A percentile compares a stretch with the other conserved stretches of the same genome.
These are phyloP conservation scores for Temnothorax ravouxi DNA, from an alignment of 2,888 invertebrate genomes.

Conservation along the genomic window DNA sequence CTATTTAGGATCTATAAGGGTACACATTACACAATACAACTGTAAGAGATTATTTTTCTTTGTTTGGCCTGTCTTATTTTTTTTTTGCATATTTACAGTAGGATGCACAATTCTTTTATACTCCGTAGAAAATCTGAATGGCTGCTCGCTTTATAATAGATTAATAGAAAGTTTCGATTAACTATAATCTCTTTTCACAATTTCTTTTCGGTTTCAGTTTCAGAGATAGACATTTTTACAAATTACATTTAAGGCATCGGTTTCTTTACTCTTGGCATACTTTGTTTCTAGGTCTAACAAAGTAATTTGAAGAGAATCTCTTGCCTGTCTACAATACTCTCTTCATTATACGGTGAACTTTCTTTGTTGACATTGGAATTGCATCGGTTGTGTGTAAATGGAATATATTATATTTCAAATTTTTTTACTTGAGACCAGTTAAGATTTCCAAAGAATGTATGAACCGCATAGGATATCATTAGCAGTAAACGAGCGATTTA, in stretches of 20 bases:
- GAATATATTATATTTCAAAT: slow-evolving; percentile 14
- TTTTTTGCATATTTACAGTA: slow-evolving; percentile 20
- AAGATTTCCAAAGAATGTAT: slow-evolving; percentile 16
- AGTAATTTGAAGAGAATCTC: slow-evolving; percentile 81
- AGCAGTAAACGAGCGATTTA: neutral
- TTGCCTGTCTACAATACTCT: slow-evolving; percentile 71
- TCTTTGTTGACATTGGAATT: slow-evolving; percentile 57
- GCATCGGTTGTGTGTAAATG: slow-evolving; percentile 33
- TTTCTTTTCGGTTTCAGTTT: slow-evolving; percentile 38
- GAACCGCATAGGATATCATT: slow-evolving; percentile 6
- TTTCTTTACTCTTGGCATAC: slow-evolving; percentile 67
- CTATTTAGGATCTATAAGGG: slow-evolving; percentile 68
- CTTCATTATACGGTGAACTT: slow-evolving; percentile 70
- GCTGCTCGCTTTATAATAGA: slow-evolving; percentile 21
- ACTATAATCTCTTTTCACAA: slow-evolving; percentile 17
- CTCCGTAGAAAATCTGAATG: slow-evolving; percentile 49
- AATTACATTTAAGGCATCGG: slow-evolving; percentile 8
- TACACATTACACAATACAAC: slow-evolving; percentile 59
- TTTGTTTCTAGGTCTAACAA: slow-evolving; percentile 83
- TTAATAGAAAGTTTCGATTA: slow-evolving; percentile 23
- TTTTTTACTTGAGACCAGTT: slow-evolving; percentile 19
- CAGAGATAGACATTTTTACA: slow-evolving; percentile 42
- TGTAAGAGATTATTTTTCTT: slow-evolving; percentile 66
- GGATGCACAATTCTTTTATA: slow-evolving; percentile 23
- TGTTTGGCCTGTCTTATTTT: slow-evolving; percentile 54